Evolutionary conservation across 2,113 vertebrate species (phyloP).

Genomic region (Propithecus coquereli): DNA sequence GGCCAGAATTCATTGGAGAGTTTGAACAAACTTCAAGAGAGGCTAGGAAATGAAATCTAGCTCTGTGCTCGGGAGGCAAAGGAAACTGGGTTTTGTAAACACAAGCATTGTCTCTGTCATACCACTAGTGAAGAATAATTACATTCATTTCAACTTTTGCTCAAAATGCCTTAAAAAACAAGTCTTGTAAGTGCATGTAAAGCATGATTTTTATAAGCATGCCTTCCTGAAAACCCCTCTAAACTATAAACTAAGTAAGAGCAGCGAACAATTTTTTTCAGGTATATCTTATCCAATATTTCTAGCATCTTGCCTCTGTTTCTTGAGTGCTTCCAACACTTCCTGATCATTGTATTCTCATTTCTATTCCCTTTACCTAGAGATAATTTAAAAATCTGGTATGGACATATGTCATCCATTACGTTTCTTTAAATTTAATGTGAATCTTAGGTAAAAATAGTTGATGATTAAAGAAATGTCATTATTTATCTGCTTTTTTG

Average conservation of each 20-base stretch:
- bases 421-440: background rate
- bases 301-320: background rate
- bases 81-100: background rate
- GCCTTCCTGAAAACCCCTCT: background rate
- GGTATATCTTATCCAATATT: background rate
- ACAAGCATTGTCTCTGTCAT: background rate
- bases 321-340: background rate
- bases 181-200: background rate
- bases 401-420: background rate
- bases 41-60: background rate
- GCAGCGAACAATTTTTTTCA: background rate
- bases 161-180: background rate
- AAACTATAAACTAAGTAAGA: background rate
- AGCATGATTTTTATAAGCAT: background rate
- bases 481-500: constrained; percentile 17
- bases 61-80: background rate
- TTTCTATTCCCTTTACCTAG: background rate
- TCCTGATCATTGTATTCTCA: background rate
- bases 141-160: background rate
- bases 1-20: background rate
- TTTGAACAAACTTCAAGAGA: background rate
- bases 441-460: background rate
- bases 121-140: background rate
- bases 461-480: background rate
- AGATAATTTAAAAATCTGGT: background rate